Evolutionary conservation across 2,888 invertebrate genomes (phyloP), one percentile per base, ranked within the genome.

Genomic region (Drosophila hamatofila): DNA sequence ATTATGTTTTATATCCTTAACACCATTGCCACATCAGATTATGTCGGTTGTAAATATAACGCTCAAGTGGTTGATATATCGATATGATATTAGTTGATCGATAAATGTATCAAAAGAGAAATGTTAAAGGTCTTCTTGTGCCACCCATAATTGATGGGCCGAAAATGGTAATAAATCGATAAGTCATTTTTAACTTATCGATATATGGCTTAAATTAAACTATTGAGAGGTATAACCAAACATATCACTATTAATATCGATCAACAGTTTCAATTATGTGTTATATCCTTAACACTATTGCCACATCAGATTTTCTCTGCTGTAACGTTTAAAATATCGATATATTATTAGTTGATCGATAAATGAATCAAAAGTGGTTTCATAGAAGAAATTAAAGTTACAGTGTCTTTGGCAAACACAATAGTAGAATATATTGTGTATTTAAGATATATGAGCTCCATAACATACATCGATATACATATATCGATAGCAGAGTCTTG

Each of bases 141-240:
- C n/a, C n/a, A n/a, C n/a, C n/a, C n/a, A n/a, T n/a, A n/a, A 41
- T 16, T 41, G 39, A 51, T 48, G 6, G n/a, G 18, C 41, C 41
- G 41, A 56, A 67, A 37, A 25, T 46, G 67, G 35, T 48, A 39
- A 55, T 46, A 11, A 25, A 58, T 57, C 56, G 68, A 56, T 49
- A 67, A 49, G 41, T 35, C 48, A 67, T 39, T 39, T 42, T 70
- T 62, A 27, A 2, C 54, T 2, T 37, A 21, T 42, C 56, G n/a
- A 65, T 55, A 33, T 30, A 9, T 30, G 5, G 16, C 35, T 12
- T 18, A 46, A 56, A 33, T 44, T 21, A 18, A 35, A 41, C n/a
- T 46, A 56, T 52, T 57, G 49, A 68, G 51, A 30, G 37, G 21
- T 51, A 25, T 3, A 18, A 11, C 16, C 11, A 18, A 18, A 33